Base-by-base conservation (phyloP, 2,797 vertebrate species). In the Acanthurus lineatus region DNA sequence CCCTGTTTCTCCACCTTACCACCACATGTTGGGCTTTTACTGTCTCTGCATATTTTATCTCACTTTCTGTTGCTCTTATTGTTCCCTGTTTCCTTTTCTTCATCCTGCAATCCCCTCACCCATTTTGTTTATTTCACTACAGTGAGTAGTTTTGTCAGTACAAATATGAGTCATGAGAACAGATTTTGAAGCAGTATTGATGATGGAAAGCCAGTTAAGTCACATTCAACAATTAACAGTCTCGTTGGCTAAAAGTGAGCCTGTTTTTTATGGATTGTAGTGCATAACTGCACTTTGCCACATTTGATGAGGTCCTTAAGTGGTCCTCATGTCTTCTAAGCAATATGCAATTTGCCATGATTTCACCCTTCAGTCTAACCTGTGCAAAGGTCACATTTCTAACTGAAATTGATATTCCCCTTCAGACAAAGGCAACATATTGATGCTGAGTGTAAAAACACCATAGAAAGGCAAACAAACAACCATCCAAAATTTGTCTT, bases 281-380 rank as follows among this genome's bases (percentile, higher is more conserved):
- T 49, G 44, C 65, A 74, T 77, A 85, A 82, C 63, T 86, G 51
- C 62, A 76, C 85, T 71, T 80, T 60, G 51, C 49, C 52, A 74
- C 70, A 73, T 86, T 84, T 70, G 61, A 87, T 85, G 82, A 58
- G 48, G 47, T 4, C 28, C 49, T 56, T 32, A 78, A 84, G 64
- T 68, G 40, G 49, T 35, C 51, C 54, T 84, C 19, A 58, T 59
- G 52, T 69, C 52, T 25, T 22, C 68, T 59, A n/a, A 69, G 59
- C 49, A 72, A 51, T 35, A 63, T 57, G n/a, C 19, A 68, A 84
- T 71, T 52, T 70, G 25, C 67, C 61, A 45, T 16, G 1, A 42
- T 45, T 7, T 52, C 28, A 44, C 19, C 8, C 38, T 63, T 59
- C 25, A n/a, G 35, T 25, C 45, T 47, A 16, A 59, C 10, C 54